Evolutionary conservation across 30 jellyfish, hydroid and myxozoan species (phyloP).

Genomic region (Catostylus mosaicus): DNA sequence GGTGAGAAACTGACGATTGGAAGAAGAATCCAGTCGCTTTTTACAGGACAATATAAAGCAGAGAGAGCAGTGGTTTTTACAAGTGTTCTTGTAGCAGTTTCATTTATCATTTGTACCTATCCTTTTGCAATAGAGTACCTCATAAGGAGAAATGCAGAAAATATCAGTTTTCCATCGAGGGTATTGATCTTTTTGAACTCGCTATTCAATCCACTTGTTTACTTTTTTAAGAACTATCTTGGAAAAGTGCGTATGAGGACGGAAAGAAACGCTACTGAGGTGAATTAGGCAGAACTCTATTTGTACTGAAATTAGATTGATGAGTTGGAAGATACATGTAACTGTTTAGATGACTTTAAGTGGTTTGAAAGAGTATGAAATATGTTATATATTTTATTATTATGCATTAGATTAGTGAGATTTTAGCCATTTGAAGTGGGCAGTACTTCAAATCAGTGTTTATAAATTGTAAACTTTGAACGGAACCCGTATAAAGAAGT

Average conservation of each 20-base stretch:
- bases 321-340: no score
- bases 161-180: background rate
- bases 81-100: constrained; percentile 26
- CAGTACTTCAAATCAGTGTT: no score
- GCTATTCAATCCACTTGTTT: constrained; percentile 35
- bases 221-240: constrained; percentile 53
- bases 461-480: no score
- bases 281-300: no score
- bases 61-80: constrained; percentile 36
- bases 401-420: no score
- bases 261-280: no score
- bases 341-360: no score
- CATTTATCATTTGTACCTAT: constrained; percentile 37
- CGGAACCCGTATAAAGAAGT: no score
- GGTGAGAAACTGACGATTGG: background rate
- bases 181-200: constrained; percentile 36
- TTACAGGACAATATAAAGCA: background rate
- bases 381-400: no score
- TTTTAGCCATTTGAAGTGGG: no score
- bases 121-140: constrained; percentile 46
- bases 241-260: background rate
- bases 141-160: background rate
- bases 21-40: background rate
- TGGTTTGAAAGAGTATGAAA: no score
- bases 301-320: no score